Conservation (phyloP, 2,888 invertebrate species). For the Phorcus lineatus region DNA sequence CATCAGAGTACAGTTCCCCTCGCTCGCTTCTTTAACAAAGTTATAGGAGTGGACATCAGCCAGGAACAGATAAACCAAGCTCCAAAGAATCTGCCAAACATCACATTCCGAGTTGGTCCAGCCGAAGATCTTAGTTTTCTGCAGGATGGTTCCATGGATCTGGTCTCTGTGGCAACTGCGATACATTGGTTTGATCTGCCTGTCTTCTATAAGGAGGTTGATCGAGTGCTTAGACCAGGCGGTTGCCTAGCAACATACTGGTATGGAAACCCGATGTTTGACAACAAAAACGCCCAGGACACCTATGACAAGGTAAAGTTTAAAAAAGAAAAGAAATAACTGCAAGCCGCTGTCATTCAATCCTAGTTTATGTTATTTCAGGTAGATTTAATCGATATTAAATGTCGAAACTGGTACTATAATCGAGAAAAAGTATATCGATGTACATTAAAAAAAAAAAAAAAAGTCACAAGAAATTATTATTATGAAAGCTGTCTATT, state of each 20-base stretch:
- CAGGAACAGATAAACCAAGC: constrained; percentile 73
- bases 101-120: constrained; percentile 57
- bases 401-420: too few species aligned
- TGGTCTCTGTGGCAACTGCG: constrained; percentile 73
- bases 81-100: constrained; percentile 36
- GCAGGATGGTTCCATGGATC: constrained; percentile 47
- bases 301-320: too few species aligned
- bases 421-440: too few species aligned
- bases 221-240: constrained; percentile 69
- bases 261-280: background rate
- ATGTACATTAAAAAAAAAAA: too few species aligned
- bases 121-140: constrained; percentile 69
- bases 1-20: constrained; percentile 74
- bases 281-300: too few species aligned
- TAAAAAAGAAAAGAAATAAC: too few species aligned
- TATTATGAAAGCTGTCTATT: too few species aligned
- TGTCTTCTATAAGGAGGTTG: constrained; percentile 73
- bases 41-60: constrained; percentile 76
- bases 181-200: constrained; percentile 76
- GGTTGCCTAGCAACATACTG: constrained; percentile 70
- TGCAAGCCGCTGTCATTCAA: too few species aligned
- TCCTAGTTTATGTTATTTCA: too few species aligned
- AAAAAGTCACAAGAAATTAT: too few species aligned
- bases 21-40: constrained; percentile 72
- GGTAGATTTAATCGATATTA: too few species aligned